Base-by-base conservation (phyloP, 2,113 vertebrate genomes). In the Corythornis cristatus region DNA sequence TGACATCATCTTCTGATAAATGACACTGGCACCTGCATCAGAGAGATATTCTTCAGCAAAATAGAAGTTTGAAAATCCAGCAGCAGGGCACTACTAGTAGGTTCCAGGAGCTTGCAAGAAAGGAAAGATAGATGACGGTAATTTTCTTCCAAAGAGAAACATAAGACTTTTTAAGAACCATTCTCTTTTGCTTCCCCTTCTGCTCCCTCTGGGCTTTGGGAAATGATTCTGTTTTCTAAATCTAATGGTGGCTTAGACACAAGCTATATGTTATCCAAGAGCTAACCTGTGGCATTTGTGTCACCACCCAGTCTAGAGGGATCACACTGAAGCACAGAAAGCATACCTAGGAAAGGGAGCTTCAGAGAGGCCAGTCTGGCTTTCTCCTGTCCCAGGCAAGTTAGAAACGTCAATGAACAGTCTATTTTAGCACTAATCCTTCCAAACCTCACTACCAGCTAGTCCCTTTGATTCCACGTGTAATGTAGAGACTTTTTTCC, bases 1-100 rank as follows among this genome's bases (percentile, higher is more conserved):
- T 96, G 96, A 96, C 93, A 96, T 95, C 93, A 95, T 88, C 85
- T 84, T 88, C 94, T 94, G 91, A 95, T 93, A 96, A 97, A 96
- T 97, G 92, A 94, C 93, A 96, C 88, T 91, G 90, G 93, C 96
- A 96, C 93, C 93, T 96, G 96, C 89, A 96, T 87, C 86, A 88
- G 93, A 95, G 88, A 79, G 76, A 84, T 89, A 89, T 90, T 93
- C 94, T 96, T 97, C 93, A 64, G 89, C 77, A 96, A 95, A 96
- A 88, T 83, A 50, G 87, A 64, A 92, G 83, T 68, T 90, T 86
- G 87, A 93, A 87, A 96, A 96, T 94, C 93, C 88, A 96, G 82
- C 94, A 95, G 90, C 96, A 96, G 96, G 93, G 91, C 95, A 94
- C 90, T 91, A 73, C 70, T 83, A 57, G 86, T 53, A 82, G 79